Percentiles rank a stretch among this genome's conserved stretches.
phyloP scores from a whole-genome alignment of 1,140 invertebrate species.

The Pantala flavescens region DNA sequence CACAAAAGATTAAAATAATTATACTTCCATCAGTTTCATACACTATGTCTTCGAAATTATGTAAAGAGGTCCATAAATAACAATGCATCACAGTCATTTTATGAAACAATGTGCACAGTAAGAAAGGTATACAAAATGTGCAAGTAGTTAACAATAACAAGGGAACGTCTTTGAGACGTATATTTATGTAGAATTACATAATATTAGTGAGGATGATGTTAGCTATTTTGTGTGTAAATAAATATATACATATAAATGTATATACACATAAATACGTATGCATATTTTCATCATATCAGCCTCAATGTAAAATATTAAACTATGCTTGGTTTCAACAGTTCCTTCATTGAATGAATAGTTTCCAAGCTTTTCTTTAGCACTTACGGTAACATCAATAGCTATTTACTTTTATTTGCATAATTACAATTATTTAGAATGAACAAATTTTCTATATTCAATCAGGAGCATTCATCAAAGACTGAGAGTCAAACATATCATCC shows the following conservation, averaged over 20 bases:
- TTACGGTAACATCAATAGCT: background rate
- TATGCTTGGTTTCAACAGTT: no score
- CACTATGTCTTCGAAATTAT: background rate
- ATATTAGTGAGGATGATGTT: background rate
- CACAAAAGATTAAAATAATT: no score
- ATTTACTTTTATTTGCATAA: background rate
- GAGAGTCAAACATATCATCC: background rate
- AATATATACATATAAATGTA: background rate
- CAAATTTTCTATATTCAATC: background rate
- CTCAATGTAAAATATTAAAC: no score
- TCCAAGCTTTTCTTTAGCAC: background rate
- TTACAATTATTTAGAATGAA: background rate
- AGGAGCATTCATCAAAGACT: background rate
- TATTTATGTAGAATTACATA: no score
- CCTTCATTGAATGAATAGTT: no score
- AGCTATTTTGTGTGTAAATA: no score
- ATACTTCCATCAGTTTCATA: no score
- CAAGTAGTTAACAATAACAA: background rate
- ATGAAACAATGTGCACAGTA: background rate
- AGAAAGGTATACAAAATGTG: background rate
- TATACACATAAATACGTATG: background rate
- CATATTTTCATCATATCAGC: no score
- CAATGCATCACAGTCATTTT: constrained; percentile 1
- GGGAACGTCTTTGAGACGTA: background rate
- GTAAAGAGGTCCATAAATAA: background rate